These are phyloP conservation scores for Colistium nudipinnis DNA, from an alignment of 2,113 vertebrate genomes.

Conservation along the genomic window DNA sequence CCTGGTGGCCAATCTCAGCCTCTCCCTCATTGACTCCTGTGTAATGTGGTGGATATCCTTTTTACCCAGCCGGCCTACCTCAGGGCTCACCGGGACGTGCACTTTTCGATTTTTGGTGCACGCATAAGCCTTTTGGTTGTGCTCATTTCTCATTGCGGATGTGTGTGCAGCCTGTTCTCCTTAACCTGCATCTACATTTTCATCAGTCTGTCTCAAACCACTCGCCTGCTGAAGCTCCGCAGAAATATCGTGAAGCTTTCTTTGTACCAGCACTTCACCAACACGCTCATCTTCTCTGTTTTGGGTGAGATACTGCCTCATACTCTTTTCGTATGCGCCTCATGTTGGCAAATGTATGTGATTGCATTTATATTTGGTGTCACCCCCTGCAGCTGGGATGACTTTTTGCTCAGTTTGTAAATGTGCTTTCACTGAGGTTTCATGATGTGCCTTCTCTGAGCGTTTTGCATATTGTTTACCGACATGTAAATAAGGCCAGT, in stretches of 20 bases:
- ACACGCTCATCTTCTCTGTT: conserved; percentile 94
- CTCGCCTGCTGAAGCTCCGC: conserved; percentile 92
- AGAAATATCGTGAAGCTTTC: conserved; percentile 95
- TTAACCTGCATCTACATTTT: conserved; percentile 91
- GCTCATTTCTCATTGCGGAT: background rate
- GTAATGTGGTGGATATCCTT: conserved; percentile 99
- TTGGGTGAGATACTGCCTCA: conserved; percentile 83
- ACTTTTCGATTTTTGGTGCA: too few relatives aligned
- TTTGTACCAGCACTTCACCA: conserved; percentile 96
- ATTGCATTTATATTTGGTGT: background rate
- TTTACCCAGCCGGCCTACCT: conserved; percentile 53
- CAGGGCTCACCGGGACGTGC: background rate
- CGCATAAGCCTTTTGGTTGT: background rate
- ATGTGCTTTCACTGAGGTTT: background rate
- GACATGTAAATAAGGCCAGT: background rate
- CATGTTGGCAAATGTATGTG: background rate
- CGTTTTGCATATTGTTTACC: conserved; percentile 28
- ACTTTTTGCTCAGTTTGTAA: background rate
- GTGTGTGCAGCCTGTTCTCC: conserved; percentile 71
- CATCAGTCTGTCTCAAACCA: conserved; percentile 97
- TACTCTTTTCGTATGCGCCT: background rate
- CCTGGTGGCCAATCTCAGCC: conserved; percentile 88
- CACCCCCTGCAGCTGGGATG: background rate
- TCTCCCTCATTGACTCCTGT: conserved; percentile 94
- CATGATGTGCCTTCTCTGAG: background rate